These are phyloP conservation scores for Aepyceros melampus DNA, from an alignment of 2,113 vertebrate species.

Conservation along the genomic window DNA sequence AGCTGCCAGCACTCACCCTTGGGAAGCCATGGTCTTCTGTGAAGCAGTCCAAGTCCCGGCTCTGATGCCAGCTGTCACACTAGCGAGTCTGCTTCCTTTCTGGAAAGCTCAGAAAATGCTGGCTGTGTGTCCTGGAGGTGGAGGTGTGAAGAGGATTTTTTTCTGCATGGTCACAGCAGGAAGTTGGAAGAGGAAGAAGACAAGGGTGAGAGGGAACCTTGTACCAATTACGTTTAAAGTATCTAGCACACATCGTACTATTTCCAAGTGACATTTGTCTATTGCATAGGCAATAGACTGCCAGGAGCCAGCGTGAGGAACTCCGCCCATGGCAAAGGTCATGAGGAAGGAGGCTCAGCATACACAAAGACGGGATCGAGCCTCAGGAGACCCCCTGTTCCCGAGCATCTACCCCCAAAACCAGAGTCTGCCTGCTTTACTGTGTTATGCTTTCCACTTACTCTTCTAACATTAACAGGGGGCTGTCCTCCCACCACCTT, in stretches of 20 bases:
- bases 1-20: neutral
- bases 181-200: neutral
- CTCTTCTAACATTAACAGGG: too few relatives aligned
- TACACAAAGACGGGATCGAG: accelerated
- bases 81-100: too few relatives aligned
- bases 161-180: accelerated
- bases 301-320: too few relatives aligned
- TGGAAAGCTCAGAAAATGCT: neutral
- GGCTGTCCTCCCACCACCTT: too few relatives aligned
- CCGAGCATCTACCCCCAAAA: too few relatives aligned
- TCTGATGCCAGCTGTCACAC: neutral
- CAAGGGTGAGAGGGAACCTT: accelerated
- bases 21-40: accelerated
- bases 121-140: neutral
- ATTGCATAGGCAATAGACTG: neutral
- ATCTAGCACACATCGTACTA: accelerated
- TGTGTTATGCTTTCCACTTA: too few relatives aligned
- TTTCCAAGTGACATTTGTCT: neutral
- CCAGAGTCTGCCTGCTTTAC: too few relatives aligned
- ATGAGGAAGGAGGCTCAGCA: too few relatives aligned
- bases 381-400: too few relatives aligned
- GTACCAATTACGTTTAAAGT: neutral
- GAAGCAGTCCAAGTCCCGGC: accelerated
- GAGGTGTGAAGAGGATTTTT: neutral
- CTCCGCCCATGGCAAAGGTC: too few relatives aligned